These are phyloP conservation scores for Syngnathus floridae DNA, from an alignment of 2,113 vertebrate species.

Conservation along the genomic window DNA sequence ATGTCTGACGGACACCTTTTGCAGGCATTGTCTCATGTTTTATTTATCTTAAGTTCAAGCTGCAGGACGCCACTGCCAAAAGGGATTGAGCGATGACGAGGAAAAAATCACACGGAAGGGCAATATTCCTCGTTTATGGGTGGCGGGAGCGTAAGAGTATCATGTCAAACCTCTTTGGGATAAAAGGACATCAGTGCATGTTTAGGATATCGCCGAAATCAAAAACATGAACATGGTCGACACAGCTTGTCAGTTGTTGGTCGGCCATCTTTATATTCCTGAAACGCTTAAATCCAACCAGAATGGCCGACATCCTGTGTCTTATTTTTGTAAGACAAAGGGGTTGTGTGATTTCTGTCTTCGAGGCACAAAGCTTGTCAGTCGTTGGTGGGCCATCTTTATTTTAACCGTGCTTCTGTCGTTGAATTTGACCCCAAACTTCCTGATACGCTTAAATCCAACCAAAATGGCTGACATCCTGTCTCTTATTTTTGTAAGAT, in stretches of 20 bases:
- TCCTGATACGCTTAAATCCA: no score
- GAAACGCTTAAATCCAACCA: no score
- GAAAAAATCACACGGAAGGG: slow-evolving; percentile 48
- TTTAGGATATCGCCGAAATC: not conserved
- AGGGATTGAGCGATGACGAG: slow-evolving; percentile 38
- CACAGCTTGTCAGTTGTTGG: no score
- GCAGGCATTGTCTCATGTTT: slow-evolving; percentile 71
- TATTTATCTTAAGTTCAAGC: slow-evolving; percentile 71
- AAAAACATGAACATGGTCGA: not conserved
- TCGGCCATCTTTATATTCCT: no score
- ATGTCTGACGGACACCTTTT: slow-evolving; percentile 62
- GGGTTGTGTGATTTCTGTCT: not conserved
- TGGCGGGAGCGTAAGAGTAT: slow-evolving; percentile 22
- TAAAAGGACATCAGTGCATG: not conserved
- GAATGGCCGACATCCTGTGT: not conserved
- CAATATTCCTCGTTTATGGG: slow-evolving; percentile 42
- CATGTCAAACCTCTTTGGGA: not conserved
- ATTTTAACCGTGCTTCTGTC: no score
- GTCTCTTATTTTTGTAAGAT: not conserved
- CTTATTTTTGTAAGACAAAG: no score
- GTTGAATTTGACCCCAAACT: not conserved
- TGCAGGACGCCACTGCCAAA: slow-evolving; percentile 46
- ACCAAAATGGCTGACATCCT: not conserved
- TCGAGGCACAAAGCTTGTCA: not conserved
- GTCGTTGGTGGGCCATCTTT: no score